Evolutionary conservation across 2,113 vertebrate genomes (phyloP), one percentile per base, ranked within the genome.

Genomic region (Takifugu bimaculatus): DNA sequence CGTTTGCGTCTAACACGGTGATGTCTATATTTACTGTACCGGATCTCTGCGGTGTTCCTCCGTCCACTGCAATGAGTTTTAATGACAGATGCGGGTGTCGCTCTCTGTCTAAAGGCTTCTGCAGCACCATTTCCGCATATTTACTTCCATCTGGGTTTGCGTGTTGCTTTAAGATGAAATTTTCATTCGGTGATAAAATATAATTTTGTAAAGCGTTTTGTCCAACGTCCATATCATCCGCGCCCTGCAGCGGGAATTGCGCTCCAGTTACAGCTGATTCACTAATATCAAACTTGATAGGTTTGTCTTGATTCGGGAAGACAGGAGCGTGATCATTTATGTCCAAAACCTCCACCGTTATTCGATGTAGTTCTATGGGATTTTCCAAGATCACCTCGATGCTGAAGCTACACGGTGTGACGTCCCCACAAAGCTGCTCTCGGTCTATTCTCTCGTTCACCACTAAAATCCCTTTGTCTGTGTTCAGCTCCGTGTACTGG

Each of bases 21-120:
- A 92, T 75, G 1, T 80, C 63, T 63, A 92, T 89, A n/a, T 47
- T 65, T 0, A 85, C 66, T 0, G 80, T 91, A 7, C 89, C 89
- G 4, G 91, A 89, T 54, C 60, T 75, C 43, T 84, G 78, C 0
- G 91, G 91, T 3, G 62, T 60, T 6, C 91, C 91, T 0, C 92
- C 91, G 12, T 93, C 92, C 20, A 20, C 20, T 20, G 20, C 20
- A 20, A 20, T 20, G 20, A 20, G 20, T 20, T 20, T 20, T 20
- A 13, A 80, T 76, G 85, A 81, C 79, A 68, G 68, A 27, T 42
- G 56, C 0, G 25, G 77, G n/a, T 83, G 65, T 6, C 58, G 57
- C 61, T 94, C 93, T 58, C 85, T 57, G 64, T 88, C 86, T 35
- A 88, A 71, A 0, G 74, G 26, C 10, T 73, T 87, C 45, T 87